Evolutionary conservation across 2,113 vertebrate species (phyloP).

Genomic region (Dissostichus mawsoni): DNA sequence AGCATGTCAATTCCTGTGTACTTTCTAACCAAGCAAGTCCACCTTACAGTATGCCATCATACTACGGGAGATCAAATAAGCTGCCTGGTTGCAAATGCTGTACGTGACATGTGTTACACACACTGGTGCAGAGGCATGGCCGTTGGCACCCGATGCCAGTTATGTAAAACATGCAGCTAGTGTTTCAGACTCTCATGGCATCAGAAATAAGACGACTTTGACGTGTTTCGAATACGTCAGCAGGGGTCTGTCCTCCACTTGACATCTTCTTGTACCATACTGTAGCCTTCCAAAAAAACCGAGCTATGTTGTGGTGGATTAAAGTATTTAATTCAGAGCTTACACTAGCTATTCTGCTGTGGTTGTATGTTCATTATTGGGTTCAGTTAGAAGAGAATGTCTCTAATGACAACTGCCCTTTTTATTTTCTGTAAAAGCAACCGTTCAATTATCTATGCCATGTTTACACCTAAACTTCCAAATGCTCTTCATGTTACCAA

Average conservation of each 20-base stretch:
- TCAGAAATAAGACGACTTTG: conserved; percentile 43
- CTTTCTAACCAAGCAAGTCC: conserved; percentile 13
- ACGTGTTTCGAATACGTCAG: conserved; percentile 11
- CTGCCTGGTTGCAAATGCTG: conserved; percentile 34
- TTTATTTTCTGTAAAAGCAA: conserved; percentile 32
- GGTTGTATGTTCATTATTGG: conserved; percentile 30
- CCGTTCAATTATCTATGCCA: conserved; percentile 44
- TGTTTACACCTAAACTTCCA: conserved; percentile 64
- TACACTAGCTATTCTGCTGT: conserved; percentile 44
- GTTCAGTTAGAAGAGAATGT: conserved; percentile 77
- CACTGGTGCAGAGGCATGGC: neutral
- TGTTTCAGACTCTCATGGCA: conserved; percentile 60
- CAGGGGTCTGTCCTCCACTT: conserved; percentile 38
- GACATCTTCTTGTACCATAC: conserved; percentile 33
- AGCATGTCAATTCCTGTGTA: conserved; percentile 23
- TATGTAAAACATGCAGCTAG: conserved; percentile 59
- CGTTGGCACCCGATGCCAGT: conserved; percentile 10
- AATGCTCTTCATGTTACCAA: conserved; percentile 60
- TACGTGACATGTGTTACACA: conserved; percentile 40
- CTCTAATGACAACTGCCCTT: conserved; percentile 81
- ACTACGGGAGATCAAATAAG: conserved; percentile 19
- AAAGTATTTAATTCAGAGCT: conserved; percentile 48
- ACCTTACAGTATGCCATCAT: conserved; percentile 22
- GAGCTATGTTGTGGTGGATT: conserved; percentile 34
- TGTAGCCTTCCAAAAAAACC: neutral